Conservation (phyloP, 2,113 vertebrate species). For the Cavia porcellus region DNA sequence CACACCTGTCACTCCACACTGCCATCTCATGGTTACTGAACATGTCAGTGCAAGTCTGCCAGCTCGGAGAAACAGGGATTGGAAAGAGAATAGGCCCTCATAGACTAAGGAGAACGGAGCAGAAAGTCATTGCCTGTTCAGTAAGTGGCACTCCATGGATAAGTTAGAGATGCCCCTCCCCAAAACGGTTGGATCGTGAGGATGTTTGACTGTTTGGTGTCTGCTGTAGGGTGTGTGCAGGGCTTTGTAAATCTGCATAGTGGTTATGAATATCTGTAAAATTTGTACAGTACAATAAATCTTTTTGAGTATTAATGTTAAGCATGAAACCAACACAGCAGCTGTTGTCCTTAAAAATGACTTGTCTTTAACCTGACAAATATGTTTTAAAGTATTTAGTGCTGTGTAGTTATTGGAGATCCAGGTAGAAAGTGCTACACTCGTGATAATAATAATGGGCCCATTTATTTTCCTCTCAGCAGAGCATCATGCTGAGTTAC, state of each 20-base stretch:
- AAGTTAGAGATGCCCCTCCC: neutral
- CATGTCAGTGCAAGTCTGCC: constrained; percentile 29
- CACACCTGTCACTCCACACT: neutral
- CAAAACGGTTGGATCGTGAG: neutral
- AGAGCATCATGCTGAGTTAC: neutral
- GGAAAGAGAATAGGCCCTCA: neutral
- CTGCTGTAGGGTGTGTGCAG: neutral
- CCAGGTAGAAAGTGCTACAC: neutral
- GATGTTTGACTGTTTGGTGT: constrained; percentile 11
- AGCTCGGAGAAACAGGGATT: constrained; percentile 46
- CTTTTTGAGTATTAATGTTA: constrained; percentile 44
- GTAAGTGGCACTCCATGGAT: constrained; percentile 6
- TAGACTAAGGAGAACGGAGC: neutral
- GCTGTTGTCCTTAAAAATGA: constrained; percentile 59
- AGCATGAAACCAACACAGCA: constrained; percentile 65
- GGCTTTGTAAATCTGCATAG: constrained; percentile 71
- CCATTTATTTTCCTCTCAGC: neutral
- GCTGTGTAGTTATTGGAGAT: neutral
- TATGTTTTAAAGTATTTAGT: neutral
- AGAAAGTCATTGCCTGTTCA: constrained; percentile 20
- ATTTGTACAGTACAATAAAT: constrained; percentile 43
- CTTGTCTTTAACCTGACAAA: neutral
- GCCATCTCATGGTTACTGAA: neutral
- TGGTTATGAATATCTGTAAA: constrained; percentile 71
- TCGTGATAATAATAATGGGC: neutral